Conservation (phyloP, 2,888 invertebrate genomes). For the Drosophila kuntzei region DNA sequence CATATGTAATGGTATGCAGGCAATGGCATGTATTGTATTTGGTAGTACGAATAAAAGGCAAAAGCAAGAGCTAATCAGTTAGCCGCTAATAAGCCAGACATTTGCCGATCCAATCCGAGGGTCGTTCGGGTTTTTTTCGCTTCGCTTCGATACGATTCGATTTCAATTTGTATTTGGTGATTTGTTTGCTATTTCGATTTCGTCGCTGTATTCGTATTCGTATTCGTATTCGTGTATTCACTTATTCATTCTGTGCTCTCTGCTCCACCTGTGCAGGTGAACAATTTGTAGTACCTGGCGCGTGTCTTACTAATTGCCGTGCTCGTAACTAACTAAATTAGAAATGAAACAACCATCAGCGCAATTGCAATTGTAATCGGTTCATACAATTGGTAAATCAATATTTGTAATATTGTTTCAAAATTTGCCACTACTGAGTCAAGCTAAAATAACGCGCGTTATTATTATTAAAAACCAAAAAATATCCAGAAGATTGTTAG, state of each 20-base stretch:
- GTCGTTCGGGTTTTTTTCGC: slow-evolving; percentile 48
- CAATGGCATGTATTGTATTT: not conserved
- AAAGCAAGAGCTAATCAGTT: slow-evolving; percentile 50
- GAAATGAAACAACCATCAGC: slow-evolving; percentile 13
- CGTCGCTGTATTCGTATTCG: slow-evolving; percentile 28
- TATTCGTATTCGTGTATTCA: slow-evolving; percentile 56
- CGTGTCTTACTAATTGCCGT: slow-evolving; percentile 61
- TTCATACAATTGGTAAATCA: slow-evolving; percentile 28
- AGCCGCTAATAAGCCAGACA: slow-evolving; percentile 50
- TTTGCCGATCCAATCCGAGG: slow-evolving; percentile 48
- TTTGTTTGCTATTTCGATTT: slow-evolving; percentile 42
- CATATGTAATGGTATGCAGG: not conserved
- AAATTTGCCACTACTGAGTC: slow-evolving; percentile 2
- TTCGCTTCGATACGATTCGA: slow-evolving; percentile 62
- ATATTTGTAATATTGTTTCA: slow-evolving; percentile 17
- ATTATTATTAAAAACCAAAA: slow-evolving; percentile 6
- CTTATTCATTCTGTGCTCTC: slow-evolving; percentile 84
- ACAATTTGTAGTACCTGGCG: slow-evolving; percentile 58
- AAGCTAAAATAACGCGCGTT: not conserved
- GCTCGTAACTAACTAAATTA: slow-evolving; percentile 20
- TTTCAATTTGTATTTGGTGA: slow-evolving; percentile 52
- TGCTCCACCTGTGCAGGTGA: slow-evolving; percentile 85
- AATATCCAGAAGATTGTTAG: slow-evolving; percentile 13
- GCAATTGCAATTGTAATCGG: slow-evolving; percentile 18
- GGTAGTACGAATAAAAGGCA: not conserved